phyloP scores from a whole-genome alignment of 2,797 vertebrate species.

The Pteropus rufus region DNA sequence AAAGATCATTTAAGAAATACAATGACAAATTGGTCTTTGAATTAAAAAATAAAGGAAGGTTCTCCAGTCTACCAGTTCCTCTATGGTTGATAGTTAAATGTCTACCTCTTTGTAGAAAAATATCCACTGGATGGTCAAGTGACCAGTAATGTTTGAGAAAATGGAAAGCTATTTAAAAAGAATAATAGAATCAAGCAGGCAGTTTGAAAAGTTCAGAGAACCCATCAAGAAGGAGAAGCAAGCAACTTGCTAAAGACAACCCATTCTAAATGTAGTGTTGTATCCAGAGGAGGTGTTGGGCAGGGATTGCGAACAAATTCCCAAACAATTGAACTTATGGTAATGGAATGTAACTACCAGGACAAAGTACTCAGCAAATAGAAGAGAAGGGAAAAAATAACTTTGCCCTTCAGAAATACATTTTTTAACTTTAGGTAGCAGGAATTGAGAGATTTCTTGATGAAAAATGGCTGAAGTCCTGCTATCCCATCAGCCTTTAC shows the following conservation, averaged over 20 bases:
- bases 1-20: not conserved
- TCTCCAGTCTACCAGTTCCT: not conserved
- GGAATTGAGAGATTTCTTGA: slow-evolving; percentile 67
- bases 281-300: slow-evolving; percentile 61
- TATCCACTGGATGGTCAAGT: slow-evolving; percentile 7
- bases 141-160: slow-evolving; percentile 68
- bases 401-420: slow-evolving; percentile 59
- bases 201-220: slow-evolving; percentile 73
- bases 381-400: slow-evolving; percentile 37
- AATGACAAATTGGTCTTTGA: slow-evolving; percentile 15
- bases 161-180: slow-evolving; percentile 76
- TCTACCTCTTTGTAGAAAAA: slow-evolving; percentile 61
- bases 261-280: slow-evolving; percentile 72
- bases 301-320: slow-evolving; percentile 71
- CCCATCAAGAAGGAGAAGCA: slow-evolving; percentile 76
- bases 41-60: not conserved
- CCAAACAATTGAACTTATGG: slow-evolving; percentile 79
- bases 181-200: slow-evolving; percentile 76
- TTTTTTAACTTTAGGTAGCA: slow-evolving; percentile 61
- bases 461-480: slow-evolving; percentile 72
- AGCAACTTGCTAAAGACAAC: slow-evolving; percentile 71
- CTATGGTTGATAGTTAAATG: not conserved
- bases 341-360: slow-evolving; percentile 73
- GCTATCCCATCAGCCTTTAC: slow-evolving; percentile 56
- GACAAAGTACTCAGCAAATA: slow-evolving; percentile 63